These are phyloP conservation scores for Sitobion miscanthi DNA, from an alignment of 1,140 invertebrate species.

Conservation along the genomic window DNA sequence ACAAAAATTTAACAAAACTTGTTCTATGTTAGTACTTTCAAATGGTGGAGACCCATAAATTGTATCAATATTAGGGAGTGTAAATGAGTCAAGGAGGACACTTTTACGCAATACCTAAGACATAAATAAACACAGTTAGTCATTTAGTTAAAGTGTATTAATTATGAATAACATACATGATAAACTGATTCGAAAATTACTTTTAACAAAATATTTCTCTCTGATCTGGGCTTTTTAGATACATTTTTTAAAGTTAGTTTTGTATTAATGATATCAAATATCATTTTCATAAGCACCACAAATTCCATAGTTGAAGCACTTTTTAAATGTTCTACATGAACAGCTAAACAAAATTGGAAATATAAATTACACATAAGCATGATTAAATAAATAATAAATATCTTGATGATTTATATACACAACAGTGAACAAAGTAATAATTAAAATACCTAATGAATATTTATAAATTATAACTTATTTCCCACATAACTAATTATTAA, in stretches of 20 bases:
- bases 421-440: neutral
- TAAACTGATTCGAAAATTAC: neutral
- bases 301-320: neutral
- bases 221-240: neutral
- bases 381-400: neutral
- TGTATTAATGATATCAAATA: constrained; percentile 4
- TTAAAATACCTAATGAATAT: neutral
- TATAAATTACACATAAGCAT: neutral
- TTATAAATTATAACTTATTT: neutral
- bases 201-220: neutral
- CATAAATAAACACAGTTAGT: neutral
- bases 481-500: neutral
- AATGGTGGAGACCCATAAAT: constrained; percentile 30
- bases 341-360: neutral
- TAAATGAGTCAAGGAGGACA: neutral
- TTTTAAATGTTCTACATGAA: neutral
- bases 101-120: neutral
- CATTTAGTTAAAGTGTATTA: neutral
- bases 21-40: neutral
- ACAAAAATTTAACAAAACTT: constrained; percentile 1
- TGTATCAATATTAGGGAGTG: neutral
- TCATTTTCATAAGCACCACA: neutral
- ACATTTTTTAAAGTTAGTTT: neutral
- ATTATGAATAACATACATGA: neutral
- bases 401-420: neutral